Evolutionary conservation across 2,888 invertebrate genomes (phyloP).

Genomic region (Pammene aurita): DNA sequence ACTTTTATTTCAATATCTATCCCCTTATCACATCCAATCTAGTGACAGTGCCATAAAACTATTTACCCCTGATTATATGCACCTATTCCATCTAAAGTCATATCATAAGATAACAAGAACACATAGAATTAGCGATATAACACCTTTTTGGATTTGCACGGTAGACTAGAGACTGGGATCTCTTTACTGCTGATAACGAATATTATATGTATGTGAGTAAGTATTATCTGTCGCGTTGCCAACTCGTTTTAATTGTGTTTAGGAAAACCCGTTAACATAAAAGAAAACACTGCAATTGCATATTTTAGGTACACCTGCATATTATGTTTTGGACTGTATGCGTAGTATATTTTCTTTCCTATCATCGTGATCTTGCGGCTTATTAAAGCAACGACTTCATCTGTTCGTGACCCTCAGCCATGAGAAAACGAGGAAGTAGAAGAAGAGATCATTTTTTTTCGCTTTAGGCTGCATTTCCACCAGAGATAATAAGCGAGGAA

Average conservation of each 20-base stretch:
- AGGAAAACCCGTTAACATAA: not conserved
- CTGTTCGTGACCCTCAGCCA: no score
- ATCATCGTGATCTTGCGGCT: no score
- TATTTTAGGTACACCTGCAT: not conserved
- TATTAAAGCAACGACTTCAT: no score
- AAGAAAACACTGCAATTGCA: not conserved
- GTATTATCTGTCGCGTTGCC: constrained; percentile 15
- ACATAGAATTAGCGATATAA: constrained; percentile 3
- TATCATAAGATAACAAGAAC: constrained; percentile 4
- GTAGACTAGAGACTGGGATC: not conserved
- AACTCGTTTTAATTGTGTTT: constrained; percentile 11
- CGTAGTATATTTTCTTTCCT: no score
- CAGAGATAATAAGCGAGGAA: no score
- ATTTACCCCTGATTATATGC: constrained; percentile 20
- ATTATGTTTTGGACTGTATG: no score
- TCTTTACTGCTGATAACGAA: constrained; percentile 23
- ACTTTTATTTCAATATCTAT: not conserved
- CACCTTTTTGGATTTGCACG: constrained; percentile 1
- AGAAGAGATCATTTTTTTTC: no score
- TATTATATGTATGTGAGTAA: not conserved
- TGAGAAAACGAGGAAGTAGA: no score
- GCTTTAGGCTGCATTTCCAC: no score
- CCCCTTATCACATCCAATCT: constrained; percentile 7
- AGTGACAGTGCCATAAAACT: constrained; percentile 14
- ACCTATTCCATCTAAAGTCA: constrained; percentile 11